Base-by-base conservation (phyloP, 2,888 invertebrate genomes). In the Apamea sordens region DNA sequence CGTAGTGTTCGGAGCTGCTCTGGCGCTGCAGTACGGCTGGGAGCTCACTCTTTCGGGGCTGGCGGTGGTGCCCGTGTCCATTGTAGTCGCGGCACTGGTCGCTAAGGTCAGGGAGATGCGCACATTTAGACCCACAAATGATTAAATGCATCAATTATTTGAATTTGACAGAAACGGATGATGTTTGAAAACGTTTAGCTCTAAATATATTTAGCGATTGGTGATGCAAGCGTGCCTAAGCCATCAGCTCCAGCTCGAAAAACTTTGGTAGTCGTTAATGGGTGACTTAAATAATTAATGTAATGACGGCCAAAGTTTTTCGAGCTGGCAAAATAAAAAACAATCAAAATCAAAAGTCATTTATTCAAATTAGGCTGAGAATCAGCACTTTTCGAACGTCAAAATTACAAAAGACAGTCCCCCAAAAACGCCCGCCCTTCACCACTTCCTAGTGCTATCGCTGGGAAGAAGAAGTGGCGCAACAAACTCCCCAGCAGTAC, bases 21-120 rank as follows among this genome's bases (percentile, higher is more conserved):
- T 98, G 47, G 98, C 98, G 0, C 97, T 99, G 88, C 92, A 97
- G 0, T 98, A 98, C 91, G 99, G 99, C 69, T 99, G 99, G 99
- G 97, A 98, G 92, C 95, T 99, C 69, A 98, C 99, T 0, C 94
- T 98, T 44, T 98, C 98, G 0, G 98, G 98, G 56, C 94, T 99
- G 73, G 97, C 97, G 24, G 97, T 98, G 32, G 98, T 98, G 74
- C 99, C 99, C 0, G 93, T 98, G 10, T 97, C 98, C 11, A 97
- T 98, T 0, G 92, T 97, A 2, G 97, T 98, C 11, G 98, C 98
- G 0, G 98, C 97, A 0, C 91, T 98, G 53, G 98, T 98, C 67
- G 97, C 98, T 6, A 98, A 98, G 97, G 98, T 98, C 89, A 88
- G 81, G n/a, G 10, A 41, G 21, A 32, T 10, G 6, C 24, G 2